Evolutionary conservation across 2,113 vertebrate genomes (phyloP), one percentile per base, ranked within the genome.

Genomic region (Pedionomus torquatus): DNA sequence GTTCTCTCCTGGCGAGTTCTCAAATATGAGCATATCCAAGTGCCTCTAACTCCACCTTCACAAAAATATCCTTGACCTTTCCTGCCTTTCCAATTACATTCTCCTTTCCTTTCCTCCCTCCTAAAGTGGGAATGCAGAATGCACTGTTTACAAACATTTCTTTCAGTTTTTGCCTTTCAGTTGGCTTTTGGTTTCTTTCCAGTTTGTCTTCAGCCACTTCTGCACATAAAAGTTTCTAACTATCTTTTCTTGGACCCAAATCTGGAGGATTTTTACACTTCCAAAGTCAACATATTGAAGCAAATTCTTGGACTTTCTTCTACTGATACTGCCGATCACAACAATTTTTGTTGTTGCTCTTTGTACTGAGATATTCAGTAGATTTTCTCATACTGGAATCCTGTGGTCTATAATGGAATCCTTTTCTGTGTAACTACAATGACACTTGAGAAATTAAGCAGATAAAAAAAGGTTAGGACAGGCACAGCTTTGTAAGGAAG

Each of bases 31-130:
- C 17, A 3, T 57, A 95, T 95, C 95, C 94, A 92, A 94, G 43
- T 71, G 88, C 55, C 64, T 95, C 69, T 54, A 87, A 89, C 87
- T 97, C 83, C 87, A 93, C 93, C 94, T 69, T 86, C 92, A 93
- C 77, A 93, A 89, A 97, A 97, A 95, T 93, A 95, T 87, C 89
- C 77, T 93, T 96, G 92, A 96, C 95, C 96, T 95, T 93, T 93
- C 44, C 86, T 95, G 90, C 30, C 65, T 97, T 95, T 94, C 86
- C 89, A 89, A 87, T 58, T 85, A 33, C 69, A 69, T 91, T 82
- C 80, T 82, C 26, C 4, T 82, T 93, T 95, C 72, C 12, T 2
- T 41, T 92, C 77, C 92, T 89, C 86, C 87, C 25, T 89, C 31
- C 63, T 90, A 30, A 90, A 94, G 72, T 71, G 83, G 65, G 19